These are phyloP conservation scores for Tethya wilhelma DNA, from an alignment of 37 sponge, comb jelly and placozoan genomes.

Conservation along the genomic window DNA sequence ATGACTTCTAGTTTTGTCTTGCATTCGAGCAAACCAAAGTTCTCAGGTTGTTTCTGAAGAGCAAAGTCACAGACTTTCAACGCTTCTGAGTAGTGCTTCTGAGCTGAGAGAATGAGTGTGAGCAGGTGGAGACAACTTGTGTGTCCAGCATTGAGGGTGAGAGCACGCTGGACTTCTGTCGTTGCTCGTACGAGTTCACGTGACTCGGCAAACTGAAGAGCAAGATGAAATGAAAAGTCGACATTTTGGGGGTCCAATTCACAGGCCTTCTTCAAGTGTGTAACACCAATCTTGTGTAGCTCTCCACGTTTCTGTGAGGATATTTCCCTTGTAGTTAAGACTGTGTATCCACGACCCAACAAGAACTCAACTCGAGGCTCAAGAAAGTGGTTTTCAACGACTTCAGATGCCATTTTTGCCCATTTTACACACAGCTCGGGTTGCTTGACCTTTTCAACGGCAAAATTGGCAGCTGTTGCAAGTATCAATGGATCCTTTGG, in stretches of 20 bases:
- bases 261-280: conserved; percentile 30
- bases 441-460: conserved; percentile 23
- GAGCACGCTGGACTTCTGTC: conserved; percentile 43
- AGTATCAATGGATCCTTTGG: conserved; percentile 45
- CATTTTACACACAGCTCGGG: conserved; percentile 56
- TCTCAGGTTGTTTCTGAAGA: conserved; percentile 58
- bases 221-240: conserved; percentile 49
- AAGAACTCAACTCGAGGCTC: conserved; percentile 36
- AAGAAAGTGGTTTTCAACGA: conserved; percentile 29
- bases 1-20: conserved; percentile 51
- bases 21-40: conserved; percentile 52
- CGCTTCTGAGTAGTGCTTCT: conserved; percentile 60
- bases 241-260: conserved; percentile 35
- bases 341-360: conserved; percentile 34
- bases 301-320: conserved; percentile 39
- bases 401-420: conserved; percentile 12
- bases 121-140: conserved; percentile 64
- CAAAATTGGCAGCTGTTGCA: conserved; percentile 46
- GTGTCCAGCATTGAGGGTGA: conserved; percentile 41
- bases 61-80: conserved; percentile 57
- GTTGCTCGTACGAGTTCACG: conserved; percentile 45
- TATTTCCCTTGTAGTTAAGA: conserved; percentile 25
- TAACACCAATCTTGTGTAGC: conserved; percentile 37
- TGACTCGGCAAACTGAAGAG: conserved; percentile 42
- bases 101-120: conserved; percentile 51